Conservation (phyloP, 1,140 invertebrate genomes). For the Rhysida immarginata region DNA sequence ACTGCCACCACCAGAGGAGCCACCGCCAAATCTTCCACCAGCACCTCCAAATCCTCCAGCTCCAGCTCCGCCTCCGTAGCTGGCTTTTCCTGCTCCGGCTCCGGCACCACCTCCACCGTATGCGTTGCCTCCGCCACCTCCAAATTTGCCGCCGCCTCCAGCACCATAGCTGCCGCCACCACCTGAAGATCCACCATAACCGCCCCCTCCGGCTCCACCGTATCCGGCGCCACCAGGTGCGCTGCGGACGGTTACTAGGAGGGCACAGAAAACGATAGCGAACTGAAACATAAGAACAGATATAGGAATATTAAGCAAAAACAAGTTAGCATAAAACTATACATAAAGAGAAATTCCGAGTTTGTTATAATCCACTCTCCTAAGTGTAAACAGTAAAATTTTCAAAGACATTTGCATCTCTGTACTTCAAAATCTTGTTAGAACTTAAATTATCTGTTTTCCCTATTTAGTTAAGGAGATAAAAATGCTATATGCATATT, state of each 20-base stretch:
- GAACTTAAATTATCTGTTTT: too few species aligned
- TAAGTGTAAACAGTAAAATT: too few species aligned
- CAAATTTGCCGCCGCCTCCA: not conserved
- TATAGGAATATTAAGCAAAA: not conserved
- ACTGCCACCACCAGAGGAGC: not conserved
- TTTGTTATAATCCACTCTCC: too few species aligned
- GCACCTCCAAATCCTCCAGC: not conserved
- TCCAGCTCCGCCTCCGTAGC: not conserved
- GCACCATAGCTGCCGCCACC: not conserved
- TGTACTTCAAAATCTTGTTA: too few species aligned
- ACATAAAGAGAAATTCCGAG: too few species aligned
- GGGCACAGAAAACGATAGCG: not conserved
- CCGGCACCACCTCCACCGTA: not conserved
- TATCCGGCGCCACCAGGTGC: not conserved
- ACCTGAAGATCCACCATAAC: not conserved
- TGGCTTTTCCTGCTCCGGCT: not conserved
- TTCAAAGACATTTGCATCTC: too few species aligned
- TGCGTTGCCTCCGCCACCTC: not conserved
- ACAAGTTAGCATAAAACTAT: too few species aligned
- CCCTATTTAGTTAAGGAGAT: too few species aligned
- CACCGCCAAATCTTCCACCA: not conserved
- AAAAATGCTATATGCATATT: too few species aligned
- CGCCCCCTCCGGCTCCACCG: not conserved
- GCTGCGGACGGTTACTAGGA: not conserved
- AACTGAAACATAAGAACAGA: not conserved